phyloP scores from a whole-genome alignment of 53 echinoderm and acorn worm species.

The Holothuria leucospilota region DNA sequence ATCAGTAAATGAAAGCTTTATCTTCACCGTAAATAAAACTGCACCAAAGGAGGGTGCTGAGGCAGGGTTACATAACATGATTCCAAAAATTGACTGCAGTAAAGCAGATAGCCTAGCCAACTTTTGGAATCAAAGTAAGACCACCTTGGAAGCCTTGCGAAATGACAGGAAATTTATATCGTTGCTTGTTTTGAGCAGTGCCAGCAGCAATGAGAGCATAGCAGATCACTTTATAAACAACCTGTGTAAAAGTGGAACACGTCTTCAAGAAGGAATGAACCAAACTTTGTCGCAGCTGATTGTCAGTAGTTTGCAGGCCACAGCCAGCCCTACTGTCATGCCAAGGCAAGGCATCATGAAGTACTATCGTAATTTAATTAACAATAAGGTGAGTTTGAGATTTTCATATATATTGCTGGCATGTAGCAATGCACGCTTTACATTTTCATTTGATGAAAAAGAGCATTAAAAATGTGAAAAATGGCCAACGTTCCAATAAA shows the following conservation, averaged over 20 bases:
- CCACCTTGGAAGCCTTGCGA: not conserved
- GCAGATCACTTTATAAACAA: not conserved
- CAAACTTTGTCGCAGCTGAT: too few species aligned
- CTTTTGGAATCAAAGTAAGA: not conserved
- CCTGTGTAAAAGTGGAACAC: conserved; percentile 7
- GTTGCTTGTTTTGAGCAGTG: not conserved
- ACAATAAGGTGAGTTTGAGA: too few species aligned
- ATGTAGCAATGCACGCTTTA: too few species aligned
- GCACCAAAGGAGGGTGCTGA: not conserved
- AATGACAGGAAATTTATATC: conserved; percentile 5
- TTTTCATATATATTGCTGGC: too few species aligned
- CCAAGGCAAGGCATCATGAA: too few species aligned
- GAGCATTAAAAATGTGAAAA: too few species aligned
- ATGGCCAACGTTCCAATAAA: too few species aligned
- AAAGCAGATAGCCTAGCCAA: not conserved
- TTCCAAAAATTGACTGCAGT: conserved; percentile 21
- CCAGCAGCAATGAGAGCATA: conserved; percentile 1
- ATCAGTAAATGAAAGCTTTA: not conserved
- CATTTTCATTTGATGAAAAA: too few species aligned
- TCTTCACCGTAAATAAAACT: not conserved
- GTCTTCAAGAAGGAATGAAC: too few species aligned
- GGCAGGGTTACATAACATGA: not conserved
- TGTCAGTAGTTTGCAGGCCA: too few species aligned
- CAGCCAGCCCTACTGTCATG: too few species aligned
- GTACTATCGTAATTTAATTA: too few species aligned